phyloP scores from a whole-genome alignment of 1,140 invertebrate species.

The Brachionus sp. region DNA sequence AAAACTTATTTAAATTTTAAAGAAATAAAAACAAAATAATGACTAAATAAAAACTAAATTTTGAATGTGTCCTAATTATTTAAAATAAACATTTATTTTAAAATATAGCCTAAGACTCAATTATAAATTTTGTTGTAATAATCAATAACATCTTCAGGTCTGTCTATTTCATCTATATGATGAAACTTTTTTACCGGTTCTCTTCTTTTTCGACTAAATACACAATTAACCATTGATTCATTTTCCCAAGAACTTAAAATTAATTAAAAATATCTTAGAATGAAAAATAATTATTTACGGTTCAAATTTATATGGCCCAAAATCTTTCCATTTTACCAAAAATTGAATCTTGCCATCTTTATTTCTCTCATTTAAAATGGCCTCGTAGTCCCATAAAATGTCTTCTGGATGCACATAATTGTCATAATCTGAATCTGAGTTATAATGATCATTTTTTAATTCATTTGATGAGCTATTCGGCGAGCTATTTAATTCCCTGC shows the following conservation, averaged over 20 bases:
- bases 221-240: neutral
- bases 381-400: slow-evolving; percentile 7
- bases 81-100: neutral
- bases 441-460: neutral
- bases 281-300: neutral
- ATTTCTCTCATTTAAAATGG: neutral
- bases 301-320: slow-evolving; percentile 18
- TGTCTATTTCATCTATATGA: neutral
- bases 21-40: neutral
- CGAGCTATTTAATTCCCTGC: neutral
- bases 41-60: too few relatives aligned
- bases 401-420: neutral
- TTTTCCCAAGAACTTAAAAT: neutral
- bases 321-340: slow-evolving; percentile 25
- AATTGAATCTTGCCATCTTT: neutral
- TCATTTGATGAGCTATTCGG: neutral
- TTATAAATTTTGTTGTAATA: neutral
- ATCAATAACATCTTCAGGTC: neutral
- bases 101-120: neutral
- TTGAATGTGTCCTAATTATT: neutral
- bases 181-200: neutral
- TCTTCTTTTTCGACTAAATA: slow-evolving; percentile 1
- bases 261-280: neutral
- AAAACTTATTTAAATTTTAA: too few relatives aligned
- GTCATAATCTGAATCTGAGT: neutral